Conservation (phyloP, 2,797 vertebrate species). For the Sebastes diploproa region DNA sequence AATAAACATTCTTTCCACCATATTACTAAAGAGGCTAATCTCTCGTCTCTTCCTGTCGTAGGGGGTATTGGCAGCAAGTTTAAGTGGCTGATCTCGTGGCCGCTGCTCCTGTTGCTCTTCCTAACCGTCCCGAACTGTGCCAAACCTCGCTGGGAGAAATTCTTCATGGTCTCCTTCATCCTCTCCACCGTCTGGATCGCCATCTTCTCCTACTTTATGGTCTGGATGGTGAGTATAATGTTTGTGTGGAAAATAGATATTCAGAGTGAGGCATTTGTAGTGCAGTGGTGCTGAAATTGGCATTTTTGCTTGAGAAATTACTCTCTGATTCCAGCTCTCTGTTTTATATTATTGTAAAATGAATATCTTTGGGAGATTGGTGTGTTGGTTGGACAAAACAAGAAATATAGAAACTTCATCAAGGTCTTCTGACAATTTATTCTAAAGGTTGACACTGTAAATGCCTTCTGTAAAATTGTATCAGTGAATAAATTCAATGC, state of each 20-base stretch:
- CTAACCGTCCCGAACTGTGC: conserved; percentile 92
- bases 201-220: conserved; percentile 97
- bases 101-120: conserved; percentile 89
- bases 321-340: not conserved
- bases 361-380: not conserved
- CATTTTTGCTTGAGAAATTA: no score
- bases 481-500: not conserved
- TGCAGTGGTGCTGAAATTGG: not conserved
- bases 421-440: not conserved
- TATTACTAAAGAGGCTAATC: not conserved
- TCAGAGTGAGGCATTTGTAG: not conserved
- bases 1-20: not conserved
- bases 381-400: not conserved
- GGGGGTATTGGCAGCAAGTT: conserved; percentile 83
- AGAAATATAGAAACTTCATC: not conserved
- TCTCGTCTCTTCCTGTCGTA: conserved; percentile 49
- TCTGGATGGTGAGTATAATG: conserved; percentile 94
- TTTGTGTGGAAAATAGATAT: not conserved
- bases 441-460: no score
- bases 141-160: conserved; percentile 93
- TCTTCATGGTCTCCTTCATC: conserved; percentile 94
- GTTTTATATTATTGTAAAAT: not conserved
- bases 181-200: conserved; percentile 96
- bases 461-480: not conserved
- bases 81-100: conserved; percentile 95